Conservation (phyloP, 64 coral and sea anemone species). For the Porites australiensis region DNA sequence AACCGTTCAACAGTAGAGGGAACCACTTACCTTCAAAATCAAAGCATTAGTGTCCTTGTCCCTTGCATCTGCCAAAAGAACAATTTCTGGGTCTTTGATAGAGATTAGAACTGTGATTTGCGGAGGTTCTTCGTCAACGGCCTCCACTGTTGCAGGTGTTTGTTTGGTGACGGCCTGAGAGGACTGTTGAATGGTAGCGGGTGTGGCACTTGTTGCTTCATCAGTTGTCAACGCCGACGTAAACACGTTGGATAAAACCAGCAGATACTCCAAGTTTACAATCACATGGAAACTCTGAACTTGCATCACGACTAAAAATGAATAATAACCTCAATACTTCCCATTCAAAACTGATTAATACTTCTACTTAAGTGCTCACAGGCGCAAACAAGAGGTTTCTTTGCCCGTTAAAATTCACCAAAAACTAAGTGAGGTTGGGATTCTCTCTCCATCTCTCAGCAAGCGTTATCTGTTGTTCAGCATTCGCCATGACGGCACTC, state of each 20-base stretch:
- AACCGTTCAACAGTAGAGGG: background rate
- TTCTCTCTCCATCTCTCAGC: no score
- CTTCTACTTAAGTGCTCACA: no score
- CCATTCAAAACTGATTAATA: background rate
- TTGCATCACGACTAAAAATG: slow-evolving; percentile 70
- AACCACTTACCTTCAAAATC: slow-evolving; percentile 82
- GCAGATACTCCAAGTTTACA: slow-evolving; percentile 86
- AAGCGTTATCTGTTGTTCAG: no score
- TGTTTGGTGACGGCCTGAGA: slow-evolving; percentile 30
- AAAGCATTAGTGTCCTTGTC: slow-evolving; percentile 95
- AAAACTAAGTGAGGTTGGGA: no score
- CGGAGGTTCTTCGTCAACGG: slow-evolving; percentile 63
- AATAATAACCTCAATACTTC: background rate
- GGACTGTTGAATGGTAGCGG: slow-evolving; percentile 9
- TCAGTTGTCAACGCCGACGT: slow-evolving; percentile 72
- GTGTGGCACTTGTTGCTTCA: background rate
- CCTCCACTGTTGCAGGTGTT: background rate
- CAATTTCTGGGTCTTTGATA: slow-evolving; percentile 89
- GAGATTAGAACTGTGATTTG: slow-evolving; percentile 68
- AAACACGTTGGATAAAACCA: slow-evolving; percentile 81
- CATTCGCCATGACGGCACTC: no score
- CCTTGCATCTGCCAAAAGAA: slow-evolving; percentile 91
- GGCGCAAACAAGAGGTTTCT: no score
- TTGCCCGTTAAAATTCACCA: no score
- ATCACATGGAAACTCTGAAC: slow-evolving; percentile 74